These are phyloP conservation scores for Tineola bisselliella DNA, from an alignment of 2,888 invertebrate species.

Conservation along the genomic window DNA sequence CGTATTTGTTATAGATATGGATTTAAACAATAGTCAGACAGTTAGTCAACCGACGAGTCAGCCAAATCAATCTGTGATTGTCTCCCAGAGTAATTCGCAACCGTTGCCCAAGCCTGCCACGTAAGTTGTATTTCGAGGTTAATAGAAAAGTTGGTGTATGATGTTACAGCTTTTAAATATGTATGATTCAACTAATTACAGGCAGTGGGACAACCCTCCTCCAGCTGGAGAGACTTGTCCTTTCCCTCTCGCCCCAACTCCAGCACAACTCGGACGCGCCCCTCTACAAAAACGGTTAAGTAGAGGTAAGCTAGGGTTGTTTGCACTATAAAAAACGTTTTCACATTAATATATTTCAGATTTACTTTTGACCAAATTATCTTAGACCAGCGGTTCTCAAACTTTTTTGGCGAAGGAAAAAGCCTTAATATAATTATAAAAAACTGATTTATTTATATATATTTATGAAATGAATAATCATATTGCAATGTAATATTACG, in stretches of 20 bases:
- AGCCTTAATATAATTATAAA: too few relatives aligned
- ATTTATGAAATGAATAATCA: too few relatives aligned
- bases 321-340: too few relatives aligned
- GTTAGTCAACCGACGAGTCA: conserved; percentile 23
- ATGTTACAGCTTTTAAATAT: conserved; percentile 15
- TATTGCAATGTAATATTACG: too few relatives aligned
- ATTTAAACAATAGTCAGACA: conserved; percentile 17
- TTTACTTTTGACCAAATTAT: too few relatives aligned
- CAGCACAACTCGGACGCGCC: conserved; percentile 91
- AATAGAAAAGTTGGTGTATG: background rate
- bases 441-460: too few relatives aligned
- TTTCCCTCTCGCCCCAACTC: conserved; percentile 88
- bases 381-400: too few relatives aligned
- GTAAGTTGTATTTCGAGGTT: conserved; percentile 22
- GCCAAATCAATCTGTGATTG: conserved; percentile 50
- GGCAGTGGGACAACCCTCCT: conserved; percentile 45
- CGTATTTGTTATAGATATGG: conserved; percentile 27
- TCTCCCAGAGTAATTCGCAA: conserved; percentile 52
- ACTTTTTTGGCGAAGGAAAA: too few relatives aligned
- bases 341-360: too few relatives aligned
- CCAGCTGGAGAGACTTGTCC: conserved; percentile 49
- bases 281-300: conserved; percentile 89
- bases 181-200: conserved; percentile 18
- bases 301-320: conserved; percentile 67
- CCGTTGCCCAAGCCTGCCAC: conserved; percentile 34